Evolutionary conservation across 2,113 vertebrate genomes (phyloP), one percentile per base, ranked within the genome.

Genomic region (Phocoena sinus): DNA sequence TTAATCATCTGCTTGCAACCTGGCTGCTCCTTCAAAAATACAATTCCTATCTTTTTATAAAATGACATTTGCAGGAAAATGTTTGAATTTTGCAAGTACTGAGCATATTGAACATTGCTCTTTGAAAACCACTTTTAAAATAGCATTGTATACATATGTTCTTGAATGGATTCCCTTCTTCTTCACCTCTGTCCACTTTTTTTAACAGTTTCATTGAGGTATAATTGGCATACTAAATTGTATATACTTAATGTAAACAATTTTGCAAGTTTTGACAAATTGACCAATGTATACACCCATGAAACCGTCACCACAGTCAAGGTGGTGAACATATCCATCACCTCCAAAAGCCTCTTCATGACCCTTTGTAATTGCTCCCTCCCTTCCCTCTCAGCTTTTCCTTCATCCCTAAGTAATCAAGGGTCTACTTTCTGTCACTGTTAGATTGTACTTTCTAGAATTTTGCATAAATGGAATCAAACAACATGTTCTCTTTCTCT

Each of bases 31-130:
- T 79, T 97, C 98, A 97, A 94, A 97, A 94, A 79, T 67, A 95
- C 89, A 60, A 82, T 98, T 98, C 63, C 84, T 68, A 71, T 98
- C 95, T 98, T 97, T 33, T 33, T 95, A 92, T 93, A 98, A 98
- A 98, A 97, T 94, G 96, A 94, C 21, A 96, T 98, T 98, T 98
- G 97, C 94, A 96, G 95, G 97, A 98, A 98, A 98, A 98, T 98
- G 87, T 94, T 53, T 53, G 53, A 53, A 53, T 95, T 96, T 83
- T 83, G 63, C 65, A 38, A 93, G 50, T 84, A 71, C 50, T 89
- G 50, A 96, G 62, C 50, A 70, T 85, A 74, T 85, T 97, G 97
- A 96, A 96, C 91, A 96, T 81, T 89, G 85, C 41, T 96, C 38
- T 62, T 89, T 97, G 88, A 97, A 98, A 98, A 89, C 81, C 80